Evolutionary conservation across 2,888 invertebrate genomes (phyloP).

Genomic region (Drosophila vallismaia): DNA sequence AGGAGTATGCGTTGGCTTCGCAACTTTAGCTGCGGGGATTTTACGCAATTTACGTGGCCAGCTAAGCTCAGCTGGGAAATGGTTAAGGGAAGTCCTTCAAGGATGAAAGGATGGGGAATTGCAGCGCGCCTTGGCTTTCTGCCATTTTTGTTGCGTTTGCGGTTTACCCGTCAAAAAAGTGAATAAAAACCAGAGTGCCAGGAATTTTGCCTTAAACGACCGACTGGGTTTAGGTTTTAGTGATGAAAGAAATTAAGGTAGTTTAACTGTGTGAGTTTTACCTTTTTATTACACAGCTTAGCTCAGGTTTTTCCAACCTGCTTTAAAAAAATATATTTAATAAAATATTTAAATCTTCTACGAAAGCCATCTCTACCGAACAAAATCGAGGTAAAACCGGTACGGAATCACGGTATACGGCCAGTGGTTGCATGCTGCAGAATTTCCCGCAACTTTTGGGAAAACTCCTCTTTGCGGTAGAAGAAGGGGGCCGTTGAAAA

Average conservation of each 20-base stretch:
- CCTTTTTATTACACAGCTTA: not conserved
- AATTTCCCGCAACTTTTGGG: conserved; percentile 27
- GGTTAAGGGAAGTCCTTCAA: conserved; percentile 14
- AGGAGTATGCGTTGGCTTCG: conserved; percentile 45
- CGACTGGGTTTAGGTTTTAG: conserved; percentile 26
- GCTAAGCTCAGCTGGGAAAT: conserved; percentile 34
- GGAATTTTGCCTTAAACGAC: conserved; percentile 40
- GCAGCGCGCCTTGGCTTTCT: conserved; percentile 34
- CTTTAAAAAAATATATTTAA: no score
- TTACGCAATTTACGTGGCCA: conserved; percentile 63
- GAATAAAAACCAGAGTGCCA: conserved; percentile 12
- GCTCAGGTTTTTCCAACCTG: no score
- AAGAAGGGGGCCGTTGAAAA: conserved; percentile 1
- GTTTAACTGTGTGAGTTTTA: not conserved
- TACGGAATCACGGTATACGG: conserved; percentile 8
- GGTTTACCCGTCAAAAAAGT: conserved; percentile 34
- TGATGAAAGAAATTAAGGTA: conserved; percentile 2
- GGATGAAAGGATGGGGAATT: conserved; percentile 5
- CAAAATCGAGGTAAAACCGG: not conserved
- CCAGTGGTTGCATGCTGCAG: conserved; percentile 21
- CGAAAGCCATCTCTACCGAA: not conserved
- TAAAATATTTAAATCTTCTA: no score
- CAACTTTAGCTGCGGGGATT: conserved; percentile 50
- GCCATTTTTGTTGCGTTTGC: conserved; percentile 45
- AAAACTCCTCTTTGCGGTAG: conserved; percentile 3